Evolutionary conservation across 92 coral and sea anemone species (phyloP).

Genomic region (Porites rus): DNA sequence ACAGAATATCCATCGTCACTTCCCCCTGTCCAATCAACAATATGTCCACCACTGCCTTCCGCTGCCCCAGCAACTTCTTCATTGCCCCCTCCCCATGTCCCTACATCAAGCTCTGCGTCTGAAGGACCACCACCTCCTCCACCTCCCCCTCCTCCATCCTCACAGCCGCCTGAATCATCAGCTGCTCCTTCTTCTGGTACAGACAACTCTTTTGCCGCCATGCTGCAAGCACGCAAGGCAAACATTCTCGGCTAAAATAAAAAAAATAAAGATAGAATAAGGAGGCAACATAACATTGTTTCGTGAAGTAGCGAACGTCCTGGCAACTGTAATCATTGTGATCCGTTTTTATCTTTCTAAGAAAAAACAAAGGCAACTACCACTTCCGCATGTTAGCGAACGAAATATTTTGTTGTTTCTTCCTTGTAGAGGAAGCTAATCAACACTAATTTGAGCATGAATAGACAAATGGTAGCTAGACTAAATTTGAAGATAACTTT

Average conservation of each 20-base stretch:
- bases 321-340: no score
- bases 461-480: no score
- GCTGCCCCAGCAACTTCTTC: background rate
- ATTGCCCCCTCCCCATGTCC: background rate
- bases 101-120: background rate
- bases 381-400: no score
- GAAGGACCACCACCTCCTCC: conserved; percentile 18
- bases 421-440: no score
- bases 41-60: background rate
- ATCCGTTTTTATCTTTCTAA: no score
- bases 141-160: conserved; percentile 22
- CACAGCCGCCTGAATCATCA: background rate
- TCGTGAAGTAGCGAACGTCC: no score
- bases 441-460: no score
- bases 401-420: no score
- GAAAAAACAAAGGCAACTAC: no score
- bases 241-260: background rate
- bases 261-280: background rate
- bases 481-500: no score
- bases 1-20: background rate
- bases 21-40: background rate
- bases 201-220: conserved; percentile 27
- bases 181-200: background rate
- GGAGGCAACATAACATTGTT: background rate
- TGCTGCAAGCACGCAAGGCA: conserved; percentile 34